Base-by-base conservation (phyloP, 2,113 vertebrate species). In the Labeo rohita region DNA sequence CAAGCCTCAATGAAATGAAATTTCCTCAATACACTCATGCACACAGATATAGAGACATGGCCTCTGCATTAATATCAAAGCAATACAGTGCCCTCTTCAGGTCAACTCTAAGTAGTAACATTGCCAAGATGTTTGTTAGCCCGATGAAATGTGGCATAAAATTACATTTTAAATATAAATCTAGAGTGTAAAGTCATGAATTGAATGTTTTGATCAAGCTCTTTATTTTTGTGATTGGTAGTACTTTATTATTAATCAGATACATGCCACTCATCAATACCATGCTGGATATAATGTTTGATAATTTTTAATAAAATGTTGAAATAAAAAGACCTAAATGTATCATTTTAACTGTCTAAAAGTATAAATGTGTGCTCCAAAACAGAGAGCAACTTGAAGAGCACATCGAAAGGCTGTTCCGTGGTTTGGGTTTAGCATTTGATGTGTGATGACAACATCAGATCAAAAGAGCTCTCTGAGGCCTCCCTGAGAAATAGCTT, bases 1-100 rank as follows among this genome's bases (percentile, higher is more conserved):
- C 34, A 66, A 13, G 23, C 28, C 23, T 66, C 9, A 66, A 66
- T 6, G 23, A 66, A 65, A 3, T 65, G 61, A 65, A 65, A 13
- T 34, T 11, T 66, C 12, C 9, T 28, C 28, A 65, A 13, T 65
- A 65, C n/a, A 5, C 28, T 59, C 3, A 0, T 8, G 18, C 18
- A 13, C 23, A 68, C 4, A 59, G 59, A 61, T n/a, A 61, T 8
- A 70, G 6, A 18, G 36, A 70, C 3, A 70, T 10, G 3, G 36
- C 36, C 34, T 70, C 65, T 68, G 16, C 6, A 16, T 70, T 18
- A 9, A 10, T 10, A 21, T 43, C 36, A 72, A 72, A 72, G 68
- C 21, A 74, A 49, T 74, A 49, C 43, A 74, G 72, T 74, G 72
- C 72, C 72, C 21, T 47, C 72, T 74, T 74, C 43, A 74, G 72